Conservation (phyloP, 23 tunicate species). For the Ascidia mentula region DNA sequence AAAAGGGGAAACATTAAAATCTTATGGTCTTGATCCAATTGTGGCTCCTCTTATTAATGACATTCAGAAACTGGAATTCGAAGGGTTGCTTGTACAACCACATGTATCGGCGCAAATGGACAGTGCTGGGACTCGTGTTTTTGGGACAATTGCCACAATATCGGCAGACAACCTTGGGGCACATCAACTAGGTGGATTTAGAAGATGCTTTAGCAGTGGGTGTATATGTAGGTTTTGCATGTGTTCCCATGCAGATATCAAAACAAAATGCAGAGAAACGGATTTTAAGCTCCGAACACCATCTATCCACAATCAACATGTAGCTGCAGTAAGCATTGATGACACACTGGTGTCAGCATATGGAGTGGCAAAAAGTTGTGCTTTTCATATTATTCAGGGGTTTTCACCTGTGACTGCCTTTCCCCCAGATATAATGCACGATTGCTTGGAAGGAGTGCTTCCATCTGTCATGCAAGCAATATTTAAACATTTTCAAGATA, state of each 20-base stretch:
- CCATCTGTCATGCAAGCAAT: not conserved
- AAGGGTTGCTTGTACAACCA: conserved; percentile 1
- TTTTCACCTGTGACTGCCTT: conserved; percentile 22
- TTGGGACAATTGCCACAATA: too few species aligned
- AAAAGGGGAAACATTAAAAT: conserved; percentile 9
- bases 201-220: too few species aligned
- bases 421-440: conserved; percentile 23
- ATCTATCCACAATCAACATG: too few species aligned
- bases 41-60: conserved; percentile 13
- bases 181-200: too few species aligned
- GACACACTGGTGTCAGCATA: too few species aligned
- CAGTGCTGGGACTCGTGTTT: not conserved
- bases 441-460: conserved; percentile 22
- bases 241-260: too few species aligned
- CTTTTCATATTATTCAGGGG: conserved; percentile 4
- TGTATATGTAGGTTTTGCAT: too few species aligned
- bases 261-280: too few species aligned
- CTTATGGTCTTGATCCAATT: conserved; percentile 7
- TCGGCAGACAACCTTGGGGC: too few species aligned
- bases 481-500: conserved; percentile 14
- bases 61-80: conserved; percentile 11
- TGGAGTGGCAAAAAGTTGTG: conserved; percentile 19
- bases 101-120: not conserved
- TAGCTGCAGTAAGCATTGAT: too few species aligned
- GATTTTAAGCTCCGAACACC: too few species aligned